Evolutionary conservation across 2,888 invertebrate genomes (phyloP), one percentile per base, ranked within the genome.

Genomic region (Blera fallax): DNA sequence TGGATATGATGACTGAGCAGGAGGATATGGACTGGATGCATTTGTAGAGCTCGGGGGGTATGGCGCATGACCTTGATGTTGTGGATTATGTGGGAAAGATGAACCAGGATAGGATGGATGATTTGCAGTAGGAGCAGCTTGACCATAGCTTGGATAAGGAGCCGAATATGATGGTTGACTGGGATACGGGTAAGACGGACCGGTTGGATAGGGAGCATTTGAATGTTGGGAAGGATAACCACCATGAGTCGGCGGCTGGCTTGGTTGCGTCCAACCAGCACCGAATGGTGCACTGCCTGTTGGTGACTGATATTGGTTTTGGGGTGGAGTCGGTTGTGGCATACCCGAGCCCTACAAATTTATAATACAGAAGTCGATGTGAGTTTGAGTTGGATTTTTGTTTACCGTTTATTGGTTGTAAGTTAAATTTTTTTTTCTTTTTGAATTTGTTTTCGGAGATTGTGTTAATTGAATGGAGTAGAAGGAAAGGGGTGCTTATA

Each of bases 321-420:
- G 88, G 83, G 88, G 88, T 87, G 88, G 87, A 78, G 90, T 88
- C 88, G 89, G 88, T 87, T 90, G 88, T 90, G 90, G 90, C 90
- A 90, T 90, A 89, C 92, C 92, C 88, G 92, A 89, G 89, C 92
- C 91, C 92, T 92, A 92, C 89, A 91, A 92, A 89, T 88, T 88
- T n/a, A 40, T 40, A 85, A 87, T 82, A 87, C 32, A 80, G 60
- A 78, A 78, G 45, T 43, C 60, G 45, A 58, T 72, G 50, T 80
- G 34, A 81, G 52, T 65, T 64, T 16, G 3, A 18, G 8, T 58
- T 14, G 52, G 16, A 29, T 16, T 60, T 40, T 40, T 56, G 48
- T 64, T 60, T 62, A 16, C 14, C 5, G 27, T 14, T 32, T 8
- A 4, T 8, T 43, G 3, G 24, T 16, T 56, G 48, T 27, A 0